Evolutionary conservation across 2,888 invertebrate genomes (phyloP).

Genomic region (Amphipoea lucens): DNA sequence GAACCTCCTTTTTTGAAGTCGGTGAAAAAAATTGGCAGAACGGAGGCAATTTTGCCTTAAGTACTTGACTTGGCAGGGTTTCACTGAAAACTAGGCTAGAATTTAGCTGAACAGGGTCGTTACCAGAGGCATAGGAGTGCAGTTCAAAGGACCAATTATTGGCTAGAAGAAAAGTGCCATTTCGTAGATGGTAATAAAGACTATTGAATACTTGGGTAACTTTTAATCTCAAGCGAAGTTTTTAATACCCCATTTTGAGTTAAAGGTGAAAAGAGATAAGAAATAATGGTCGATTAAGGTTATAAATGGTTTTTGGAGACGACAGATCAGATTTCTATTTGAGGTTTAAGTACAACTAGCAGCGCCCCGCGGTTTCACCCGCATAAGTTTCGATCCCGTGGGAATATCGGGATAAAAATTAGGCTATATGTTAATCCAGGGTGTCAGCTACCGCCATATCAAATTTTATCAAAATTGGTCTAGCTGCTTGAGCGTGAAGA

Average conservation of each 20-base stretch:
- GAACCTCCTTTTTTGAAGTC: too few species aligned
- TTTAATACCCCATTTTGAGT: constrained; percentile 13
- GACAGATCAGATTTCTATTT: not conserved
- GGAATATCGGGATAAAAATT: too few species aligned
- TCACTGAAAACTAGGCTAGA: constrained; percentile 32
- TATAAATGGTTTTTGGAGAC: not conserved
- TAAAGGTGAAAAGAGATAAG: constrained; percentile 2
- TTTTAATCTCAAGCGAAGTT: constrained; percentile 32
- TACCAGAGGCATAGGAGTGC: constrained; percentile 8
- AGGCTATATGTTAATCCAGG: too few species aligned
- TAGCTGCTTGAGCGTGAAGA: too few species aligned
- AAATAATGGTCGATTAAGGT: not conserved
- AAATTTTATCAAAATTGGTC: too few species aligned
- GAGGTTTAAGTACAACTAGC: not conserved
- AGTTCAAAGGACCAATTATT: constrained; percentile 41
- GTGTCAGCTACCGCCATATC: too few species aligned
- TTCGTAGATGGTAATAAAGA: constrained; percentile 30
- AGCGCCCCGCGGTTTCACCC: too few species aligned
- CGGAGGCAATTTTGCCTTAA: constrained; percentile 47
- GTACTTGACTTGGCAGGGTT: constrained; percentile 49
- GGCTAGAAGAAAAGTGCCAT: constrained; percentile 31
- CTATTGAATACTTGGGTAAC: constrained; percentile 14
- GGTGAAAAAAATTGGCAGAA: constrained; percentile 48
- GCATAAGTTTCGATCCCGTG: too few species aligned
- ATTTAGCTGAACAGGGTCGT: constrained; percentile 29